Percentiles rank a stretch among this genome's conserved stretches.
These are phyloP conservation scores for Lanius collurio DNA, from an alignment of 2,113 vertebrate species.

Conservation along the genomic window DNA sequence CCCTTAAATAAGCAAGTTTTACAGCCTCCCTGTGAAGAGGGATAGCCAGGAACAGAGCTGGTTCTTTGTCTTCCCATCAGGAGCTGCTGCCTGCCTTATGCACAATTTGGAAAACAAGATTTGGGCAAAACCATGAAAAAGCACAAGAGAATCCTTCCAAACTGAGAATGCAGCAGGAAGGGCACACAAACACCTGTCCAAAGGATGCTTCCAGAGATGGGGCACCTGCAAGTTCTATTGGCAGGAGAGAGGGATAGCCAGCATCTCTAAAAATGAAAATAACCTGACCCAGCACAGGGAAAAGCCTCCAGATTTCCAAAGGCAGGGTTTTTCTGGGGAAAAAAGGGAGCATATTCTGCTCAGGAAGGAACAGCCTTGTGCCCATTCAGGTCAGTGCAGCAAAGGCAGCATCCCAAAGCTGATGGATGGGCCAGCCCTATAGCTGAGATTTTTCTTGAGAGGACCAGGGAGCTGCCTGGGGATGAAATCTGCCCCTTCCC, in stretches of 20 bases:
- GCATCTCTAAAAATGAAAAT: background rate
- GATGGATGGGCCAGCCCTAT: background rate
- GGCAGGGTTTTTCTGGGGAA: accelerated
- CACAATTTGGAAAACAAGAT: background rate
- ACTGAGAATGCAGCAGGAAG: background rate
- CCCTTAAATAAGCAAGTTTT: background rate
- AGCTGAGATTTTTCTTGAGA: background rate
- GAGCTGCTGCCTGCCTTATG: background rate
- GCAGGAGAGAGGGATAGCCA: background rate
- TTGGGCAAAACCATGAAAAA: background rate
- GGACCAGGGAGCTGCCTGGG: background rate
- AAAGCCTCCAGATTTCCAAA: background rate
- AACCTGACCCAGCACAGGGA: background rate
- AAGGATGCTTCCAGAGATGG: background rate
- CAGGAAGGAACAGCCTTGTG: background rate
- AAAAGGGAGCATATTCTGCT: background rate
- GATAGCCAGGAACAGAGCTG: background rate
- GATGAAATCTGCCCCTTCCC: background rate
- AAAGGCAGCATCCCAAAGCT: background rate
- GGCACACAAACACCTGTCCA: background rate
- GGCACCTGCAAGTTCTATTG: background rate
- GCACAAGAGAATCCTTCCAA: background rate
- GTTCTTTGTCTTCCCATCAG: background rate
- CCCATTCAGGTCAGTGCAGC: accelerated
- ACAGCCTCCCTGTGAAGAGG: background rate